These are phyloP conservation scores for Tapera naevia DNA, from an alignment of 2,797 vertebrate species.

Conservation along the genomic window DNA sequence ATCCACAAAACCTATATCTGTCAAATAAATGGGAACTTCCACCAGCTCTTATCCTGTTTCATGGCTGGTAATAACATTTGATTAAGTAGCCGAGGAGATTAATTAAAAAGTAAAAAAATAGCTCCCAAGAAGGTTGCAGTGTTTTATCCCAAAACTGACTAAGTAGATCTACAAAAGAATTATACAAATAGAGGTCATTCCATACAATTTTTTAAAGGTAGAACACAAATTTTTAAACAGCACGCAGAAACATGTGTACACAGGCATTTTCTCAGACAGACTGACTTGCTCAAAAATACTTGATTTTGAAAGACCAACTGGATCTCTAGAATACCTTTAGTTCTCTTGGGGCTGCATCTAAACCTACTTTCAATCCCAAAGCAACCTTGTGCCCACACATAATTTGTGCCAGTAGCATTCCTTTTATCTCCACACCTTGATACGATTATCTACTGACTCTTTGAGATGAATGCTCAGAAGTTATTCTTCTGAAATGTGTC, in stretches of 20 bases:
- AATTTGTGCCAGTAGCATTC: background rate
- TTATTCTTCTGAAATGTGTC: background rate
- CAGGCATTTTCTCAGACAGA: background rate
- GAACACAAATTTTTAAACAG: background rate
- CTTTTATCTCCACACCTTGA: background rate
- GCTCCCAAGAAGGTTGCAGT: background rate
- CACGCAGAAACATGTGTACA: background rate
- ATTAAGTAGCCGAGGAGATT: slow-evolving; percentile 19
- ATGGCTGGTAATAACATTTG: background rate
- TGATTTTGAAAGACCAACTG: background rate
- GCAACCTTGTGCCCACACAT: background rate
- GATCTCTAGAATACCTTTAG: background rate
- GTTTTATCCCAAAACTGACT: background rate
- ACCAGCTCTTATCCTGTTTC: background rate
- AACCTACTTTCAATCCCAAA: background rate
- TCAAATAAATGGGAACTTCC: background rate
- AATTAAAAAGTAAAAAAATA: background rate
- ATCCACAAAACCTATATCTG: background rate
- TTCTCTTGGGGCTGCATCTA: background rate
- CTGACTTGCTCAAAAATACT: background rate
- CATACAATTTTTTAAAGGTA: background rate
- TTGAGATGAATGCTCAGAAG: background rate
- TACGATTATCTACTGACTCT: background rate
- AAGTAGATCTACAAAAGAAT: background rate
- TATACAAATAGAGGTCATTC: background rate